These are phyloP conservation scores for Eristalis tenax DNA, from an alignment of 2,888 invertebrate species.

Conservation along the genomic window DNA sequence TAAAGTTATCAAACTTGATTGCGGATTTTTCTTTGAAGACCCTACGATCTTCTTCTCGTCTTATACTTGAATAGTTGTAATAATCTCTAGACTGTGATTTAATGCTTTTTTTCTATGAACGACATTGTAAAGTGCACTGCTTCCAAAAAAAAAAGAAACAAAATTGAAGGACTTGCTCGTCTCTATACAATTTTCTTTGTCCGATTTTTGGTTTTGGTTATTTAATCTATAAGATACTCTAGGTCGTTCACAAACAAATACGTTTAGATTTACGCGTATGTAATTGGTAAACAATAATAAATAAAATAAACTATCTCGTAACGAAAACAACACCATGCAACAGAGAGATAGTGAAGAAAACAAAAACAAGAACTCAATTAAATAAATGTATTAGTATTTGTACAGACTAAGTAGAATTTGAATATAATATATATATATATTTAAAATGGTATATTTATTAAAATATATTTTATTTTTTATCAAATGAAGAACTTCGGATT, in stretches of 20 bases:
- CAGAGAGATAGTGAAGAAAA: background rate
- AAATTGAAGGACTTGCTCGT: background rate
- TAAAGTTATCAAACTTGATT: background rate
- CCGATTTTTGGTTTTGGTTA: background rate
- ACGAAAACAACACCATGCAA: background rate
- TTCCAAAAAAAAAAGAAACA: background rate
- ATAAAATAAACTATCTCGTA: background rate
- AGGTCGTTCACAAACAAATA: slow-evolving; percentile 11
- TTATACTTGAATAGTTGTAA: background rate
- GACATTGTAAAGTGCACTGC: slow-evolving; percentile 5
- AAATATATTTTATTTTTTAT: slow-evolving; percentile 13
- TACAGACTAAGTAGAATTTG: slow-evolving; percentile 29
- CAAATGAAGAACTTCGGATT: slow-evolving; percentile 22
- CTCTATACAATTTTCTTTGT: background rate
- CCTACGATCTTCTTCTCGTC: background rate
- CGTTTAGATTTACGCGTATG: background rate
- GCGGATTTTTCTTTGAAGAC: background rate
- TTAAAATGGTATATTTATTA: background rate
- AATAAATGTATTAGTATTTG: slow-evolving; percentile 42
- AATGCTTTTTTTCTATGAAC: slow-evolving; percentile 3
- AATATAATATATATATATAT: background rate
- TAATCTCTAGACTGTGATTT: slow-evolving; percentile 24
- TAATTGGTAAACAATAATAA: background rate
- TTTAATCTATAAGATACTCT: background rate
- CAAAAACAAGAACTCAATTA: background rate